Evolutionary conservation across 2,113 vertebrate genomes (phyloP).

Genomic region (Melanostigma gelatinosum): DNA sequence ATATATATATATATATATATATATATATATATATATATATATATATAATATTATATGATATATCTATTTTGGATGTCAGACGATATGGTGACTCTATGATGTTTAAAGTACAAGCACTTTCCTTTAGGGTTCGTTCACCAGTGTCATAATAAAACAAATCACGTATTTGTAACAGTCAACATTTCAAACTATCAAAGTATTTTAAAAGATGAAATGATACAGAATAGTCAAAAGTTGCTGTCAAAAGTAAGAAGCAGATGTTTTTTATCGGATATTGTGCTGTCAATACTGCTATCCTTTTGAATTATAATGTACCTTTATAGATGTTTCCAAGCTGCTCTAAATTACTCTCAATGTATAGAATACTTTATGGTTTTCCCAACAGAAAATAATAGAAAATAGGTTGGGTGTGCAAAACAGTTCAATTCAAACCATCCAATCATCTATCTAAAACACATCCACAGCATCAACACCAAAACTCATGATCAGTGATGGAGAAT

Average conservation of each 20-base stretch:
- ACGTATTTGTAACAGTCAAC: constrained; percentile 19
- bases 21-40: too few species aligned
- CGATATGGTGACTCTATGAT: background rate
- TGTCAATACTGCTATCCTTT: constrained; percentile 17
- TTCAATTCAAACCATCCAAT: constrained; percentile 11
- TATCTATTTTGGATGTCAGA: constrained; percentile 1
- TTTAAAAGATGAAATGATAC: constrained; percentile 27
- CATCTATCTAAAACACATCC: constrained; percentile 3
- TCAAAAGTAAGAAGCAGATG: constrained; percentile 30
- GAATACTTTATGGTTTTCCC: background rate
- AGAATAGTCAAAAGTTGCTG: constrained; percentile 19
- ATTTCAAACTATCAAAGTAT: constrained; percentile 20
- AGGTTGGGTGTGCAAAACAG: background rate
- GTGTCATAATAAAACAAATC: constrained; percentile 12
- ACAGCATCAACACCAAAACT: background rate
- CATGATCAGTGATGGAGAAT: constrained; percentile 4
- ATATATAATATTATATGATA: too few species aligned
- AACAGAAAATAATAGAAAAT: background rate
- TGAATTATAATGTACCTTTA: constrained; percentile 28
- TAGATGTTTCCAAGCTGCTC: constrained; percentile 18
- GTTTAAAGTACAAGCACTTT: constrained; percentile 5
- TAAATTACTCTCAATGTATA: constrained; percentile 3
- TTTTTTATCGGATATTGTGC: constrained; percentile 13
- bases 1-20: too few species aligned
- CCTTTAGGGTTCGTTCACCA: background rate